These are phyloP conservation scores for Sebastes hubbsi DNA, from an alignment of 2,797 vertebrate genomes.

Conservation along the genomic window DNA sequence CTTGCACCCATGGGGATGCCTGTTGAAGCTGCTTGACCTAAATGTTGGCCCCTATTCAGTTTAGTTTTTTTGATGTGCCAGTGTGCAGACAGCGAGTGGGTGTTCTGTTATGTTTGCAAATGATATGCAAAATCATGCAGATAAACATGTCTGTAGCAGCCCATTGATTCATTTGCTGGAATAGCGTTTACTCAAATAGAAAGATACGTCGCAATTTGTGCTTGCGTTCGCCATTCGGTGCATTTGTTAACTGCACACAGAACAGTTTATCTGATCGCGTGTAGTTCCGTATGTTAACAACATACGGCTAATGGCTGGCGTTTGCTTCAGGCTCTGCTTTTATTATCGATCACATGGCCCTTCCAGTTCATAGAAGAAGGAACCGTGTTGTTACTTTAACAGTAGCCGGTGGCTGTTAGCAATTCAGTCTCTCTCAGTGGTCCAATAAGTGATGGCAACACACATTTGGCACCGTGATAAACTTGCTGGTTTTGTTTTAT, in stretches of 20 bases:
- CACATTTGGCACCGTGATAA: not conserved
- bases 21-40: conserved; percentile 10
- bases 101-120: conserved; percentile 31
- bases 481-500: not conserved
- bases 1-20: not conserved
- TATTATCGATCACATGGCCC: not conserved
- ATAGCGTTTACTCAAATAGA: not conserved
- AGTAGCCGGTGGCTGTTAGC: not conserved
- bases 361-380: not conserved
- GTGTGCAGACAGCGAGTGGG: not conserved
- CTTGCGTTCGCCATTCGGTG: not conserved
- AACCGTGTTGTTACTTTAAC: not conserved
- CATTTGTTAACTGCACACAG: conserved; percentile 1
- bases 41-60: not conserved
- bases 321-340: not conserved
- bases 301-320: not conserved
- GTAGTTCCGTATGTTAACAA: not conserved
- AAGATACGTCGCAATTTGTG: conserved; percentile 1
- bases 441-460: not conserved
- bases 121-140: conserved; percentile 25
- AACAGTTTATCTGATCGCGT: conserved; percentile 8
- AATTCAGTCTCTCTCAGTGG: not conserved
- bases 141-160: conserved; percentile 3
- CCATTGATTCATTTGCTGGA: not conserved
- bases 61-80: not conserved